These are phyloP conservation scores for Cheiracanthium punctorium DNA, from an alignment of 2,888 invertebrate genomes.

Conservation along the genomic window DNA sequence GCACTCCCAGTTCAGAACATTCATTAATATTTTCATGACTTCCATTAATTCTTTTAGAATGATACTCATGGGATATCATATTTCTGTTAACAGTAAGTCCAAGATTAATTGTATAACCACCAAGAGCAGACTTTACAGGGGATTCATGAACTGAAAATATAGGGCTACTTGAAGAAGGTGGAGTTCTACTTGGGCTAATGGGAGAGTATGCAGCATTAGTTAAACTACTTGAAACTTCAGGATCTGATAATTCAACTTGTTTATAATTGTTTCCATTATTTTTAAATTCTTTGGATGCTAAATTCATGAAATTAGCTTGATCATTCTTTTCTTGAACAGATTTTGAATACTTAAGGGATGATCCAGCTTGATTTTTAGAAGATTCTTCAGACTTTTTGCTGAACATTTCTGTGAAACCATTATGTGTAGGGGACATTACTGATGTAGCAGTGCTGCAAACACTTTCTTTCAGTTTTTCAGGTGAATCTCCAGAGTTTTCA, in stretches of 20 bases:
- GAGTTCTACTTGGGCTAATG: conserved; percentile 66
- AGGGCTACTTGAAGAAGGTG: conserved; percentile 37
- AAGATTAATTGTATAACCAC: conserved; percentile 28
- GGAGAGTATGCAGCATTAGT: conserved; percentile 64
- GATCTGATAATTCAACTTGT: conserved; percentile 60
- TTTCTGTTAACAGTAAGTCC: conserved; percentile 29
- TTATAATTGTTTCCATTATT: conserved; percentile 25
- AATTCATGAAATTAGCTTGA: conserved; percentile 1
- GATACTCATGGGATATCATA: conserved; percentile 17
- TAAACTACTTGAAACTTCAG: conserved; percentile 63
- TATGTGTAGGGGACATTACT: conserved; percentile 17
- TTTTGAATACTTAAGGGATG: not conserved
- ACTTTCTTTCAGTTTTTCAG: conserved; percentile 17
- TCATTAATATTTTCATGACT: conserved; percentile 3
- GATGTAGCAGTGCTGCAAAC: not conserved
- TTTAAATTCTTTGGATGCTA: conserved; percentile 33
- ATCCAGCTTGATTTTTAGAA: conserved; percentile 10
- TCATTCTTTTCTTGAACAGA: conserved; percentile 16
- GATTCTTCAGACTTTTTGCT: conserved; percentile 9
- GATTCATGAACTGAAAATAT: conserved; percentile 31
- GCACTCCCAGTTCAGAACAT: not conserved
- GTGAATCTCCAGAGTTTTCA: conserved; percentile 2
- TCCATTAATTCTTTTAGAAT: conserved; percentile 22
- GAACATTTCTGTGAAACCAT: conserved; percentile 9
- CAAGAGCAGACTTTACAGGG: not conserved